Base-by-base conservation (phyloP, 2,113 vertebrate species). In the Atractosteus spatula region DNA sequence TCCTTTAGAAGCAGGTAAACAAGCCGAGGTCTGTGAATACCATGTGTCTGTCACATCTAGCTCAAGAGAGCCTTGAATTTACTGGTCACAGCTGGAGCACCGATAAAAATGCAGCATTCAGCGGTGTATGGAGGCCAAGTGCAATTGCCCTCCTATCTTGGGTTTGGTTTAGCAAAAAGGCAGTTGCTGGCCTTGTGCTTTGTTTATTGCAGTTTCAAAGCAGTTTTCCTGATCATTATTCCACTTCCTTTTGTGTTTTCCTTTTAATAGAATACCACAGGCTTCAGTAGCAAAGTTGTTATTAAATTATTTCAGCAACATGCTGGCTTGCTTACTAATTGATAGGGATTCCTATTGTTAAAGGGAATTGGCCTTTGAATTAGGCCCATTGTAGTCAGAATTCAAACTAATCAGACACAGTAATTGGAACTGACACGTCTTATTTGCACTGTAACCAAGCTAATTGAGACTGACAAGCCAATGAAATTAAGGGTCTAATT, bases 361-460 rank as follows among this genome's bases (percentile, higher is more conserved):
- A 44, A 47, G 45, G 47, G 47, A 51, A 68, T 68, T 68, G 44
- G 66, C 66, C 47, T 54, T 41, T 44, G 3, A 55, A 68, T 68
- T 45, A 68, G 55, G 41, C 41, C 55, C 6, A 54, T 41, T 11
- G 17, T 56, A 43, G 54, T 57, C 51, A 42, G 17, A 69, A 57
- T 69, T 54, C 51, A 54, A 55, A 54, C 45, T 54, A 69, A 16
- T 54, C 68, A 42, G 55, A 43, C 55, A n/a, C 54, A 14, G 5
- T 57, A 69, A 69, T 69, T 69, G 68, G 29, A 69, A 42, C 10
- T 69, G 68, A 69, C 68, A 51, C 10, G 3, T 51, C 44, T 68
- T 17, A 43, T 45, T 51, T 44, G 47, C 12, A 8, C 67, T 13
- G 8, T 56, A 41, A 13, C 17, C 54, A 29, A 57, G 29, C 54